Conservation (phyloP, 2,888 invertebrate species). For the Laothoe populi region DNA sequence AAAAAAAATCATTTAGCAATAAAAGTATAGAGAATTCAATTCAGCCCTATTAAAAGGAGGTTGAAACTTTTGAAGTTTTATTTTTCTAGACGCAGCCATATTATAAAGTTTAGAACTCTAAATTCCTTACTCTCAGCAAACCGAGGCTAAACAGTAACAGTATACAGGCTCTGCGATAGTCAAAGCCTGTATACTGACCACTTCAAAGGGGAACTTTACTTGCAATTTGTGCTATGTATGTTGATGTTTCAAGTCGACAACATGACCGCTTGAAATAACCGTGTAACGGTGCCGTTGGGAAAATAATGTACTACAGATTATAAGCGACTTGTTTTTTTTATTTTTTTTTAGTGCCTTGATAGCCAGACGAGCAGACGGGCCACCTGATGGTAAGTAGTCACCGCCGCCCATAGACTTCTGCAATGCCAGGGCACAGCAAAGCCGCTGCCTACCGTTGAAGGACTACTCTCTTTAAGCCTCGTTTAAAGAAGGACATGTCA, state of each 20-base stretch:
- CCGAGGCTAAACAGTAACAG: conserved; percentile 34
- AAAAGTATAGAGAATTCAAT: neutral
- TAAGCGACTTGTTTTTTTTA: no score
- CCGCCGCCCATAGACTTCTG: no score
- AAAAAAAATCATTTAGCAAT: neutral
- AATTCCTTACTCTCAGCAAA: conserved; percentile 39
- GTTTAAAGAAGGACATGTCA: no score
- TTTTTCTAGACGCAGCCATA: neutral
- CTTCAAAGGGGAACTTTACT: conserved; percentile 59
- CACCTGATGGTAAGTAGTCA: no score
- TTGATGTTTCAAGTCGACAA: conserved; percentile 13
- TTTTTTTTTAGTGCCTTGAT: no score
- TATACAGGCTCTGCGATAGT: conserved; percentile 40
- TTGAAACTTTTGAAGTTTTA: neutral
- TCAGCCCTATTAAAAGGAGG: neutral
- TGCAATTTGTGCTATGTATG: conserved; percentile 49
- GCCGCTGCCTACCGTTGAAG: no score
- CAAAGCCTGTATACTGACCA: conserved; percentile 48
- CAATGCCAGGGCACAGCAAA: no score
- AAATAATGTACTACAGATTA: neutral
- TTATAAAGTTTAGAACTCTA: conserved; percentile 24
- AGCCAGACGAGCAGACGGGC: no score
- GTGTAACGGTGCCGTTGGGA: neutral
- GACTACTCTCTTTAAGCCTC: no score
- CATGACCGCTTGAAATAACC: neutral